These are phyloP conservation scores for Drosophila persimilis DNA, from an alignment of 1,140 invertebrate genomes.

Conservation along the genomic window DNA sequence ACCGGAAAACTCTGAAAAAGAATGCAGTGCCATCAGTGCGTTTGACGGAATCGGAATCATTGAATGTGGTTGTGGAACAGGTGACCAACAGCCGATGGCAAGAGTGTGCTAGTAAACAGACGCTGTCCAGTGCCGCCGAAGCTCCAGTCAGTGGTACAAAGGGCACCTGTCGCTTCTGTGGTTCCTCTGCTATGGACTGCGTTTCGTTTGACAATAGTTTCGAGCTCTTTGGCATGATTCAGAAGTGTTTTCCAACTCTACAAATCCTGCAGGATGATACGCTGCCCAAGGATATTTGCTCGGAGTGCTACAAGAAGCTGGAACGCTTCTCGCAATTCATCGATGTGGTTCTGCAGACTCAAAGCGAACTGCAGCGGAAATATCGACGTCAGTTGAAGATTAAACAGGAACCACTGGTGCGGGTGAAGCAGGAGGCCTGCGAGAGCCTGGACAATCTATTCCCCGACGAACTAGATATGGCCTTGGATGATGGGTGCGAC, in stretches of 20 bases:
- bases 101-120: constrained; percentile 17
- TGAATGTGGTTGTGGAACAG: constrained; percentile 42
- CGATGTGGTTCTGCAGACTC: constrained; percentile 73
- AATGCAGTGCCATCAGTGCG: constrained; percentile 69
- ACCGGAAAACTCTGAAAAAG: constrained; percentile 72
- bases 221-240: constrained; percentile 76
- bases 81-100: constrained; percentile 15
- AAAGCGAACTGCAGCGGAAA: constrained; percentile 71
- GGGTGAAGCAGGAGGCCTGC: constrained; percentile 75
- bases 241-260: constrained; percentile 78
- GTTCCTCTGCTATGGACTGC: constrained; percentile 46
- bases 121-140: constrained; percentile 39
- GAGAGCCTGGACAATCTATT: constrained; percentile 73
- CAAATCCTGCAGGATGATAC: constrained; percentile 78
- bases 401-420: constrained; percentile 75
- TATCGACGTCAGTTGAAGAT: constrained; percentile 75
- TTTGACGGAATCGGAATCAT: constrained; percentile 8
- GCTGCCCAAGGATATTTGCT: constrained; percentile 73
- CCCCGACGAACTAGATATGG: constrained; percentile 73
- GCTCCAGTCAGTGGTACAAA: constrained; percentile 21
- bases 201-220: constrained; percentile 72
- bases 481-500: constrained; percentile 65
- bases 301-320: constrained; percentile 58
- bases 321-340: constrained; percentile 69
- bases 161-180: constrained; percentile 72